Evolutionary conservation across 2,888 invertebrate genomes (phyloP), one percentile per base, ranked within the genome.

Genomic region (Buathra laborator): DNA sequence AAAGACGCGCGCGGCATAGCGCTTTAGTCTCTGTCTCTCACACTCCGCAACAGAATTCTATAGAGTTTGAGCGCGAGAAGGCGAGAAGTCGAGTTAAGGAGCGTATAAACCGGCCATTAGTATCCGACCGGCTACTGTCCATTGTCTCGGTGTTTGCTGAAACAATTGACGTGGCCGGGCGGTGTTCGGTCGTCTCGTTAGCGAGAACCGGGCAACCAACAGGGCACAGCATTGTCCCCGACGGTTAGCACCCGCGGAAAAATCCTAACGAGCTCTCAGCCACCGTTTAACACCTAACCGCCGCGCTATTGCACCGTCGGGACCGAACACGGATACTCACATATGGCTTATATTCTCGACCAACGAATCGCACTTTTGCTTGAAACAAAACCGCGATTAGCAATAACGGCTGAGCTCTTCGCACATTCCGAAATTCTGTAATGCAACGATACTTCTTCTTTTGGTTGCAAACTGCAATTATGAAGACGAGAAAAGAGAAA

Each of bases 81-180:
- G 79, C 82, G 85, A 79, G 85, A 86, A 85, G 83, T 83, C 83
- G 88, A 88, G 89, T 87, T 88, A 91, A 92, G 91, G 90, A 91
- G 91, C 90, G 91, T 90, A 92, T 93, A 93, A 93, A 92, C 92
- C 92, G 92, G 87, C 92, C 92, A 92, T 92, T 92, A 93, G 93
- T 93, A 93, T 90, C 37, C 91, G 91, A 86, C 89, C 88, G 91
- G 91, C 90, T 90, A 91, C 93, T 93, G 94, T 93, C 93, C 93
- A 94, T 94, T 94, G 93, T 93, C 93, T 92, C 91, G 90, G 86
- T 89, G 89, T 89, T 88, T 89, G 90, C 90, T 90, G 91, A 91
- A 91, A 92, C 92, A 92, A 92, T 92, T 91, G 92, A 92, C 92
- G 91, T 91, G 90, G 89, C 84, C 62, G 72, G 48, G 70, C 80